Conservation (phyloP, 2,113 vertebrate species). For the Neoarius graeffei region DNA sequence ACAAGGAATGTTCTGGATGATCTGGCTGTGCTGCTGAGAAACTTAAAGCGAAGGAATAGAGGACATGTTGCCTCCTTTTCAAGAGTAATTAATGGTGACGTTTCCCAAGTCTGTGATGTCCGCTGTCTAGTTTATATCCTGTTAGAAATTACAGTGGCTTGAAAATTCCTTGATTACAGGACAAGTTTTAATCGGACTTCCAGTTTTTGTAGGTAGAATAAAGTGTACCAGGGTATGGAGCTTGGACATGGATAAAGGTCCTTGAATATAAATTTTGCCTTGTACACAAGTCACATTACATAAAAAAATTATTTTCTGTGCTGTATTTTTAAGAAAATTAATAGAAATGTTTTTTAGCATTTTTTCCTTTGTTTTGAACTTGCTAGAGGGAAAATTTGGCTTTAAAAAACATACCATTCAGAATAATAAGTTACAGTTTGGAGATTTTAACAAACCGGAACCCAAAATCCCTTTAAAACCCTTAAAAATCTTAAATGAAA, state of each 20-base stretch:
- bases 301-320: not conserved
- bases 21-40: not conserved
- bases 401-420: no score
- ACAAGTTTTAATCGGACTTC: not conserved
- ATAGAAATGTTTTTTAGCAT: not conserved
- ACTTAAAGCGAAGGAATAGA: not conserved
- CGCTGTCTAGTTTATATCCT: constrained; percentile 10
- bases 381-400: not conserved
- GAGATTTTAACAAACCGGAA: not conserved
- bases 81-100: not conserved
- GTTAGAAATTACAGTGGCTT: constrained; percentile 7
- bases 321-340: not conserved
- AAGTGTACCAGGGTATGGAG: not conserved
- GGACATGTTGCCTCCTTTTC: not conserved
- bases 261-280: not conserved
- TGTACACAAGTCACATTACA: not conserved
- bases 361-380: not conserved
- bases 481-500: no score
- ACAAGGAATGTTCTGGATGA: not conserved
- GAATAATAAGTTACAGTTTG: no score
- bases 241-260: not conserved
- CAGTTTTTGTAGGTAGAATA: not conserved
- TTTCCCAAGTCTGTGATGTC: not conserved
- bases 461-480: no score
- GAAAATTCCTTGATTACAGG: constrained; percentile 27